Base-by-base conservation (phyloP, 2,797 vertebrate genomes). In the Myotis findleyi region DNA sequence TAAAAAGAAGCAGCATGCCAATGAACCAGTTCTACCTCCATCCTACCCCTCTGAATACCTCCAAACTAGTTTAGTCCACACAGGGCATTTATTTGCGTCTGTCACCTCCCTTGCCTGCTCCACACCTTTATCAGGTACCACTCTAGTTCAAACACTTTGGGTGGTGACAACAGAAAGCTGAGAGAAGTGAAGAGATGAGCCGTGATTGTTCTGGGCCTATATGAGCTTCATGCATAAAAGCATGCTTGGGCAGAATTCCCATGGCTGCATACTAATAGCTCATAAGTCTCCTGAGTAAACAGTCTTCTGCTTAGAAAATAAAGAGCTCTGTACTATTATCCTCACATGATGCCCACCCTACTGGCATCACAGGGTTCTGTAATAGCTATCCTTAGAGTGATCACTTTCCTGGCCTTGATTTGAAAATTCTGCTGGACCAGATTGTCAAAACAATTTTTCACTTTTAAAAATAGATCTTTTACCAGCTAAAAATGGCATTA, bases 391-490 rank as follows among this genome's bases (percentile, higher is more conserved):
- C 36, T 81, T 20, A 51, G 1, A 81, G 44, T 30, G 12, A 94
- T 44, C 9, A 59, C 57, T 89, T 95, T 41, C 27, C 21, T 95
- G 44, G 83, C 23, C 44, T 59, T 75, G 14, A 86, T 76, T 76
- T 91, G 20, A 92, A 96, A 81, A 55, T 64, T 68, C 16, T 76
- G 14, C 51, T 88, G 11, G 25, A 68, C 4, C 49, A 94, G 41
- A 53, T 20, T 87, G 12, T 51, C 23, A 33, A 59, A 64, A 44
- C 6, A 23, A 47, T 49, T 47, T 47, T 66, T 33, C 41, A 49
- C 59, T 49, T 33, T 33, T 66, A 73, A 93, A 93, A 88, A 77
- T 44, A 44, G 7, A 89, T 53, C 6, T 88, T 93, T 91, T 64
- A 79, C 2, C 57, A 93, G 27, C 14, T 79, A 81, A 87, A 95